Conservation (phyloP, 2,888 invertebrate species). For the Imbricaverruca yamaguchii region DNA sequence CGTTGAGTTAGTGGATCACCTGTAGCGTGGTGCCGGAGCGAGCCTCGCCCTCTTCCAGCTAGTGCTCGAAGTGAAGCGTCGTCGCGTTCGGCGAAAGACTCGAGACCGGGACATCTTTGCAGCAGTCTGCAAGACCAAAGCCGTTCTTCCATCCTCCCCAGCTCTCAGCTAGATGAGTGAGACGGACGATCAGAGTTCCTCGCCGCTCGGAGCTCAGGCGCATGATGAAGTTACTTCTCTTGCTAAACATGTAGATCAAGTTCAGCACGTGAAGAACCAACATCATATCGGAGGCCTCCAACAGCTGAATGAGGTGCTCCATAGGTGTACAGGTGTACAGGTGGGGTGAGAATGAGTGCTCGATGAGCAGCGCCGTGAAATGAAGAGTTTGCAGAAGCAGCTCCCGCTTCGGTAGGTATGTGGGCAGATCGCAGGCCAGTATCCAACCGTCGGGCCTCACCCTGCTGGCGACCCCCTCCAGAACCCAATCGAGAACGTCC, state of each 20-base stretch:
- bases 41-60: conserved; percentile 37
- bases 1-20: conserved; percentile 58
- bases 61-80: conserved; percentile 69
- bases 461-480: conserved; percentile 62
- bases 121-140: too few relatives aligned
- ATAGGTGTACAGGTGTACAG: conserved; percentile 81
- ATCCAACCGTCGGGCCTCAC: conserved; percentile 58
- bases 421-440: conserved; percentile 62
- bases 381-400: conserved; percentile 65
- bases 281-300: conserved; percentile 72
- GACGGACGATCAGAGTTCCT: conserved; percentile 59
- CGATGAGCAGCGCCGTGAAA: conserved; percentile 73
- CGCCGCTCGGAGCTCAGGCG: conserved; percentile 63
- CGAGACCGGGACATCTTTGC: too few relatives aligned
- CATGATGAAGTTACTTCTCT: conserved; percentile 76
- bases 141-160: too few relatives aligned
- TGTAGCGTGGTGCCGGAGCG: conserved; percentile 26
- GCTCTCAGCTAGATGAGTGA: conserved; percentile 72
- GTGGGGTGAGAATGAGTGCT: conserved; percentile 78
- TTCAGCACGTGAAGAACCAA: conserved; percentile 75
- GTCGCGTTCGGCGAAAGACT: conserved; percentile 61
- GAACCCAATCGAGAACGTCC: conserved; percentile 63
- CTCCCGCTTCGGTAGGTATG: conserved; percentile 53
- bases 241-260: conserved; percentile 79
- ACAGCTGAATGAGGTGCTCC: conserved; percentile 67